A percentile compares a stretch with the other conserved stretches of the same genome.
These are phyloP conservation scores for Brenthis ino DNA, from an alignment of 2,888 invertebrate species.

Conservation along the genomic window DNA sequence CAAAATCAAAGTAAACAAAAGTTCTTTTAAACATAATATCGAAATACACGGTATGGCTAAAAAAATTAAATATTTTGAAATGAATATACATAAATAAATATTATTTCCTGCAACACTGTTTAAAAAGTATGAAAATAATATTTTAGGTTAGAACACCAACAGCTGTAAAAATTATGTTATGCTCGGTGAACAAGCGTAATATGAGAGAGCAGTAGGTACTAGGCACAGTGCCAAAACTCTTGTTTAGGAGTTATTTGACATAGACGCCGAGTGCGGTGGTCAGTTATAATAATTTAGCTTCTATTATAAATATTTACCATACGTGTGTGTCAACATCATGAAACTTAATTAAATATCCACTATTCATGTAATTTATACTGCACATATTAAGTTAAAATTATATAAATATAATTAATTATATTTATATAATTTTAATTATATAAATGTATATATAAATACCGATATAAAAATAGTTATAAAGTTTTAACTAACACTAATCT, in stretches of 20 bases:
- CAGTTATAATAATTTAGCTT: conserved; percentile 23
- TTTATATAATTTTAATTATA: too few relatives aligned
- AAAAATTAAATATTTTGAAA: too few relatives aligned
- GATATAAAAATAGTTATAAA: too few relatives aligned
- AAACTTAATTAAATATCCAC: conserved; percentile 14
- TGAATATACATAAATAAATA: too few relatives aligned
- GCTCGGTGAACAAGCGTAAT: conserved; percentile 41
- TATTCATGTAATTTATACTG: conserved; percentile 7
- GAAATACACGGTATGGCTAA: too few relatives aligned
- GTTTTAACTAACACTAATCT: too few relatives aligned
- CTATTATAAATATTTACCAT: conserved; percentile 21
- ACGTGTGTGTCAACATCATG: conserved; percentile 16
- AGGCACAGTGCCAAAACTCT: conserved; percentile 42
- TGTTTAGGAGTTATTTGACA: conserved; percentile 31
- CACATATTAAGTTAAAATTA: background rate
- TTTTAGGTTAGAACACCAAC: background rate
- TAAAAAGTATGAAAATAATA: background rate
- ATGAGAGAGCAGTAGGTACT: conserved; percentile 39
- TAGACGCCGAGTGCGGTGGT: conserved; percentile 24
- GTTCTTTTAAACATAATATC: too few relatives aligned
- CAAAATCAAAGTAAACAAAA: too few relatives aligned
- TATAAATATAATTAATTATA: too few relatives aligned
- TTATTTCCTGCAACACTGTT: too few relatives aligned
- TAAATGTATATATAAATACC: too few relatives aligned
- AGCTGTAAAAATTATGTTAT: conserved; percentile 30